These are phyloP conservation scores for Kuschelorhynchus macadamiae DNA, from an alignment of 2,888 invertebrate genomes.

Conservation along the genomic window DNA sequence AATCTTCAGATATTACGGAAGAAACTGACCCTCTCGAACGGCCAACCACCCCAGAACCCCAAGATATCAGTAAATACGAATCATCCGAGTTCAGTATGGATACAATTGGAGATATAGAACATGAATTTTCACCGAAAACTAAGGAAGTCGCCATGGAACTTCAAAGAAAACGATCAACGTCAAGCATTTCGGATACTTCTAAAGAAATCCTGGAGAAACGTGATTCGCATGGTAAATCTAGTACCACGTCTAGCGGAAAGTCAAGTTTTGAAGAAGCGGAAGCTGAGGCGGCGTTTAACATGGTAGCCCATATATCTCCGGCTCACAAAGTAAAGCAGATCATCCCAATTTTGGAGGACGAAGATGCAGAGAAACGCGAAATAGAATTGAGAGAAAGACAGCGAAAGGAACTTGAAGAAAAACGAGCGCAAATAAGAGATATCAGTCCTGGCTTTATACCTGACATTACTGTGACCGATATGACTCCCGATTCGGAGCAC, in stretches of 20 bases:
- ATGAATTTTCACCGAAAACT: constrained; percentile 62
- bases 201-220: constrained; percentile 62
- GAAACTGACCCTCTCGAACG: constrained; percentile 70
- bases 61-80: constrained; percentile 66
- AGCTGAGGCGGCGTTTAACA: constrained; percentile 70
- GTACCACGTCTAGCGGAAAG: constrained; percentile 67
- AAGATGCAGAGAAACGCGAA: constrained; percentile 71
- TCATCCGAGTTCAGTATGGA: constrained; percentile 64
- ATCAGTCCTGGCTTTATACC: constrained; percentile 76
- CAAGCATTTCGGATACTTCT: constrained; percentile 63
- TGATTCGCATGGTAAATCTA: constrained; percentile 65
- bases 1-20: constrained; percentile 64
- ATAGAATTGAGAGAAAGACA: constrained; percentile 68
- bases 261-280: constrained; percentile 70
- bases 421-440: constrained; percentile 69
- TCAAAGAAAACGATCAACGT: constrained; percentile 58
- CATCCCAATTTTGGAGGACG: constrained; percentile 69
- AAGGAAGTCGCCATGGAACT: constrained; percentile 60
- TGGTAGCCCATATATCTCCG: constrained; percentile 69
- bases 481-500: constrained; percentile 64
- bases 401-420: constrained; percentile 66
- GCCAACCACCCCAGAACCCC: constrained; percentile 71
- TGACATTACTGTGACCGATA: constrained; percentile 76
- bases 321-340: constrained; percentile 69
- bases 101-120: constrained; percentile 66